A percentile compares a stretch with the other conserved stretches of the same genome.
Conservation (phyloP, 1,140 invertebrate species). For the Palaemon carinicauda region DNA sequence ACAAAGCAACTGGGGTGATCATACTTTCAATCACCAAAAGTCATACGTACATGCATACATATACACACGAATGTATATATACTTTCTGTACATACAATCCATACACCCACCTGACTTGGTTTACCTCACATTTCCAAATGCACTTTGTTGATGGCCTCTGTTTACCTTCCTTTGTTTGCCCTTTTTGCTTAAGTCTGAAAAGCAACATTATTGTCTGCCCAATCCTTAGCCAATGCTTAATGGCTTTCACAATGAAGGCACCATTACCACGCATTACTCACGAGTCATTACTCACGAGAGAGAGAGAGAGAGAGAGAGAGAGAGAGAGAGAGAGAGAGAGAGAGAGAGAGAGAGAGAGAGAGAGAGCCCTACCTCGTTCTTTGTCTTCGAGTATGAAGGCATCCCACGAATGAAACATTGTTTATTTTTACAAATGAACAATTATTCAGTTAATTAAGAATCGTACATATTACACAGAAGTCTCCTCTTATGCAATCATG, state of each 20-base stretch:
- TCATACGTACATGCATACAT: neutral
- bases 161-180: too few relatives aligned
- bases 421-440: too few relatives aligned
- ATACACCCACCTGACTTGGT: neutral
- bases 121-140: neutral
- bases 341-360: neutral
- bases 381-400: too few relatives aligned
- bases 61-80: neutral
- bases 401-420: too few relatives aligned
- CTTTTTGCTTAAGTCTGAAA: too few relatives aligned
- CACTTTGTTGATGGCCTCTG: too few relatives aligned
- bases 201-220: too few relatives aligned
- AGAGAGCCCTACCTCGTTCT: neutral
- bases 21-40: neutral
- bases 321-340: constrained; percentile 5
- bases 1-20: neutral
- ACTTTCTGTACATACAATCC: neutral
- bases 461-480: neutral
- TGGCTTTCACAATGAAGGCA: too few relatives aligned
- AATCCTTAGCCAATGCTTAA: too few relatives aligned
- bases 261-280: too few relatives aligned
- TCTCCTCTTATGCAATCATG: too few relatives aligned
- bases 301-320: neutral
- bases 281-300: neutral
- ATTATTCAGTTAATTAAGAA: too few relatives aligned